These are phyloP conservation scores for Cylas formicarius DNA, from an alignment of 1,140 invertebrate species.

Conservation along the genomic window DNA sequence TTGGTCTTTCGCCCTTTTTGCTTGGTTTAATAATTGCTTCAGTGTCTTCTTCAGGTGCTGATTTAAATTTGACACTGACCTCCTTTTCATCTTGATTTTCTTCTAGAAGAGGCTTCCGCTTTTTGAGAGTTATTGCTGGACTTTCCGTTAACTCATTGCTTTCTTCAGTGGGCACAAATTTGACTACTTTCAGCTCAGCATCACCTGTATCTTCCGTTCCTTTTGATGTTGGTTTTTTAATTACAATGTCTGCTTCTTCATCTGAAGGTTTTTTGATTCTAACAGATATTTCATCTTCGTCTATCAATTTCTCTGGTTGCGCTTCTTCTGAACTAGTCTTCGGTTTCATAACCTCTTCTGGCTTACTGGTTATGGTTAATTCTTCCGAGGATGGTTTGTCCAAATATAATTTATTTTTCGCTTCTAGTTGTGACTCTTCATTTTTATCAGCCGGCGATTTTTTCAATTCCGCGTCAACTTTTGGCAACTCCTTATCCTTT, in stretches of 20 bases:
- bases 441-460: too few species aligned
- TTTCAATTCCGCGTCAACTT: neutral
- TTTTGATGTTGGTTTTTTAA: slow-evolving; percentile 39
- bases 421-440: too few species aligned
- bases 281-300: slow-evolving; percentile 49
- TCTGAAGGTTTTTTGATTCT: slow-evolving; percentile 33
- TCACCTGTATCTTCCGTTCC: slow-evolving; percentile 10
- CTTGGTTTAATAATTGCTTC: slow-evolving; percentile 22
- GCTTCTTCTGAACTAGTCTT: slow-evolving; percentile 38
- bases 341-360: slow-evolving; percentile 12
- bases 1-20: slow-evolving; percentile 23
- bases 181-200: slow-evolving; percentile 8
- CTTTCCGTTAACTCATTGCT: slow-evolving; percentile 24
- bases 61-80: slow-evolving; percentile 24
- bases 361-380: slow-evolving; percentile 5
- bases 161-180: slow-evolving; percentile 11
- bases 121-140: slow-evolving; percentile 33
- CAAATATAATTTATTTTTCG: too few species aligned
- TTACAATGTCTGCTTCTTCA: slow-evolving; percentile 19
- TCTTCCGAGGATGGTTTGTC: too few species aligned
- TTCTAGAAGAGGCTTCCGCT: slow-evolving; percentile 27
- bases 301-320: slow-evolving; percentile 37
- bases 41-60: slow-evolving; percentile 19
- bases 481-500: neutral
- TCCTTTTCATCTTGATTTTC: slow-evolving; percentile 33